Base-by-base conservation (phyloP, 2,888 invertebrate species). In the Cylindroiulus punctatus region DNA sequence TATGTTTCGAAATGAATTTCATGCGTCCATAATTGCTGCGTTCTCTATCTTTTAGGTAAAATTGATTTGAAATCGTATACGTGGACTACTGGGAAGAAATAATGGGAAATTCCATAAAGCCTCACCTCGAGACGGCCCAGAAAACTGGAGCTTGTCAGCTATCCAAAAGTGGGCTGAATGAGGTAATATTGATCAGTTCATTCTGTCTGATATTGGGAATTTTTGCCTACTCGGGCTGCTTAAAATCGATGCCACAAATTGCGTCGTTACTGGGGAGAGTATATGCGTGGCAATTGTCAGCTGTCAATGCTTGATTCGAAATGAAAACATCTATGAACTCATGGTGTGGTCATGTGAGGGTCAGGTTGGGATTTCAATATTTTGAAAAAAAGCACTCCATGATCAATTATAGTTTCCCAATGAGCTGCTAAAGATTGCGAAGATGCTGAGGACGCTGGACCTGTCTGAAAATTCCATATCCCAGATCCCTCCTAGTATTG, bases 81-180 rank as follows among this genome's bases (percentile, higher is more conserved):
- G 4, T 26, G 7, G 2, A 26, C 65, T 65, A 65, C 65, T 57
- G n/a, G 5, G 52, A 65, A 26, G 44, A 26, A 65, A 7, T 8
- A 26, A 98, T 98, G 98, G 98, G 98, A 85, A 98, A 98, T 91
- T 94, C 96, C 87, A 94, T 97, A 86, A 97, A 97, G 90, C 96
- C 96, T 90, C 98, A 98, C 91, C 94, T 97, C 90, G 97, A 98
- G 90, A 98, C 96, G 86, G 98, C 98, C 19, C 95, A 96, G 89
- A 98, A 98, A 92, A 99, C 98, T 30, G 98, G 98, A 22, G 95
- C 97, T 52, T 93, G 98, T 87, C 97, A 97, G 91, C 92, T 99
- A 88, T 95, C 96, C 3, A 94, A 95, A 89, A 93, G 94, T 87
- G 96, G 95, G 89, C 92, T 99, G 86, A 96, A 96, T 89, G 95